Base-by-base conservation (phyloP, 2,888 invertebrate genomes). In the Neoscelio sp. region DNA sequence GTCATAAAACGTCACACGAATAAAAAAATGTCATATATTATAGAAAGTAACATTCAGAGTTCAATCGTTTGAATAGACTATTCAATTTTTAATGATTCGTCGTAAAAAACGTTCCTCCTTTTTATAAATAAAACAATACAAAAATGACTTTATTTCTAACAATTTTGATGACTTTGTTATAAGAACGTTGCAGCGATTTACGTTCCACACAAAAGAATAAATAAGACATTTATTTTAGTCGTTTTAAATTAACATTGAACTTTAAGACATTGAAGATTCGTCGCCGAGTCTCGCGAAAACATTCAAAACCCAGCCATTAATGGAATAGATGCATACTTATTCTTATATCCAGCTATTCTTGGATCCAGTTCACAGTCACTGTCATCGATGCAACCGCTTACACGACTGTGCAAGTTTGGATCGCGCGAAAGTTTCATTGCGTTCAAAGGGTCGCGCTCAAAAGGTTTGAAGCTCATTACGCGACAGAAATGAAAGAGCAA, bases 351-450 rank as follows among this genome's bases (percentile, higher is more conserved):
- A 13, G 50, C 65, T 79, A 79, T 79, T 79, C 64, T 79, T 78
- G 78, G 78, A 78, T 78, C 54, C 78, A 78, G 78, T 78, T 78
- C 78, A 78, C 78, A 78, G 78, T 78, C 78, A 78, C 78, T 78
- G 78, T 74, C 78, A 78, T 73, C 78, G 74, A 78, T 78, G 78
- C 78, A 78, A 78, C 73, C 74, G 78, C 78, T 74, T 70, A 64
- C 73, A 78, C 73, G 78, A 68, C 68, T 52, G 54, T 65, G 60
- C 67, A 78, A 78, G 52, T 77, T 77, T 65, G 77, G 65, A 52
- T 65, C 71, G 71, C 13, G 30, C 56, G 70, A 74, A 54, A 73
- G 64, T 75, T 75, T 46, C 40, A 28, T 62, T 44, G 67, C 78
- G 40, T 70, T 78, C 64, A 68, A 78, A 64, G 67, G 58, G 40